Conservation (phyloP, 2,888 invertebrate species). For the Lissocephala sabroskyi region DNA sequence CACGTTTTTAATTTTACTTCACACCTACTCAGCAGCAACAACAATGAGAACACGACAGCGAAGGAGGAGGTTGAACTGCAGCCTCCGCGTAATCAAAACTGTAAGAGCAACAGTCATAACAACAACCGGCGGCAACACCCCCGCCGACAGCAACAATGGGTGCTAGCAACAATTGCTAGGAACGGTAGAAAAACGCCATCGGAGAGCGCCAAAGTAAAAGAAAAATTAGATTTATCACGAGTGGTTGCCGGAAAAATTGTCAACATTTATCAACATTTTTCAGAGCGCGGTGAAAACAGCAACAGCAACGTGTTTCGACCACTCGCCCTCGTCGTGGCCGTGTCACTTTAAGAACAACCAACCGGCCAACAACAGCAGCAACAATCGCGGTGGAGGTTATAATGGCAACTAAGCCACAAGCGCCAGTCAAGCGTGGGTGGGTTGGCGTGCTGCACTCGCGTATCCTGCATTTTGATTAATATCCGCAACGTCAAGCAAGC, state of each 20-base stretch:
- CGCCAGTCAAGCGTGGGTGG: constrained; percentile 4
- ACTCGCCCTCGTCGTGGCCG: constrained; percentile 3
- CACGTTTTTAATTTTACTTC: constrained; percentile 64
- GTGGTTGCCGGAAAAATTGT: constrained; percentile 69
- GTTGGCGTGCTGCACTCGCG: background rate
- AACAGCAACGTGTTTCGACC: constrained; percentile 46
- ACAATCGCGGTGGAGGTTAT: constrained; percentile 15
- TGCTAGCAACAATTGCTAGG: constrained; percentile 9
- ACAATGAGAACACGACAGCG: constrained; percentile 14
- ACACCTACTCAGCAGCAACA: constrained; percentile 50
- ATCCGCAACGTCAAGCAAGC: constrained; percentile 46
- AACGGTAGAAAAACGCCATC: constrained; percentile 20
- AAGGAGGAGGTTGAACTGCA: constrained; percentile 5
- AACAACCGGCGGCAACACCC: constrained; percentile 20
- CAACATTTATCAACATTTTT: constrained; percentile 70
- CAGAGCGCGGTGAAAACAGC: constrained; percentile 36
- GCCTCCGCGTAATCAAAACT: constrained; percentile 40
- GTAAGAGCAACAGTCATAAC: constrained; percentile 34
- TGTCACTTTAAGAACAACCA: constrained; percentile 17
- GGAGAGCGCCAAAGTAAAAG: constrained; percentile 34
- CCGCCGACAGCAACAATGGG: constrained; percentile 17
- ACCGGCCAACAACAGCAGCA: constrained; percentile 15
- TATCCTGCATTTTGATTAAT: constrained; percentile 54
- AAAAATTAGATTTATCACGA: constrained; percentile 69
- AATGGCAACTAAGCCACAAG: constrained; percentile 4